These are phyloP conservation scores for Chloroclysta siterata DNA, from an alignment of 2,888 invertebrate species.

Conservation along the genomic window DNA sequence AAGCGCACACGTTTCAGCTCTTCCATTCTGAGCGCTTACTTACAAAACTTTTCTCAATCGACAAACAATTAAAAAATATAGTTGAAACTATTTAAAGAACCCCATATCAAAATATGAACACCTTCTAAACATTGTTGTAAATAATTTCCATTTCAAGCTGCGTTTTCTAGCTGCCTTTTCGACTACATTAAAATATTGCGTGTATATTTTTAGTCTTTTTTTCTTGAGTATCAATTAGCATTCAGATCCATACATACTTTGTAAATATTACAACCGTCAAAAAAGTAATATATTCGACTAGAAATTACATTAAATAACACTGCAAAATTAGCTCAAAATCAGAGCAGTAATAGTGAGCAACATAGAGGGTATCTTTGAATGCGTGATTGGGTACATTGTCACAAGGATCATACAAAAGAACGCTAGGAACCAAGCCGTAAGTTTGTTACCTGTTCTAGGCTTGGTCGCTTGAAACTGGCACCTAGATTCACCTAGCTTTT, in stretches of 20 bases:
- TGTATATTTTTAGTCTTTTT: constrained; percentile 30
- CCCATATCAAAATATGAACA: constrained; percentile 66
- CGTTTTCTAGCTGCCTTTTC: constrained; percentile 2
- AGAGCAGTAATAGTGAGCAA: constrained; percentile 10
- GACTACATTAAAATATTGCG: constrained; percentile 15
- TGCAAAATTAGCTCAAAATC: constrained; percentile 39
- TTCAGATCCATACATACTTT: constrained; percentile 48
- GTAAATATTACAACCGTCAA: constrained; percentile 40
- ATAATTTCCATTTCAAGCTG: constrained; percentile 17
- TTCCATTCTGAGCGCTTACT: constrained; percentile 31
- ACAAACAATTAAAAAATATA: constrained; percentile 18
- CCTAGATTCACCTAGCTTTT: too few species aligned
- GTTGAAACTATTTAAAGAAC: constrained; percentile 16
- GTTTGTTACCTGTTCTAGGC: too few species aligned
- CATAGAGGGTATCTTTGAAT: neutral
- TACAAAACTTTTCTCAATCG: constrained; percentile 11
- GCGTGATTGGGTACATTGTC: neutral
- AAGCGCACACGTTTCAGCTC: neutral
- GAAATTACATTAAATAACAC: constrained; percentile 45
- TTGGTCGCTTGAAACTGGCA: too few species aligned
- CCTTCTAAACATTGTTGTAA: constrained; percentile 43
- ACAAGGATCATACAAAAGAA: too few species aligned
- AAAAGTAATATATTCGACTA: constrained; percentile 50
- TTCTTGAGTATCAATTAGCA: constrained; percentile 30
- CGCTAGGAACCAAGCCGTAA: too few species aligned